A percentile compares a stretch with the other conserved stretches of the same genome.
These are phyloP conservation scores for Lordiphosa mommai DNA, from an alignment of 1,140 invertebrate species.

Conservation along the genomic window DNA sequence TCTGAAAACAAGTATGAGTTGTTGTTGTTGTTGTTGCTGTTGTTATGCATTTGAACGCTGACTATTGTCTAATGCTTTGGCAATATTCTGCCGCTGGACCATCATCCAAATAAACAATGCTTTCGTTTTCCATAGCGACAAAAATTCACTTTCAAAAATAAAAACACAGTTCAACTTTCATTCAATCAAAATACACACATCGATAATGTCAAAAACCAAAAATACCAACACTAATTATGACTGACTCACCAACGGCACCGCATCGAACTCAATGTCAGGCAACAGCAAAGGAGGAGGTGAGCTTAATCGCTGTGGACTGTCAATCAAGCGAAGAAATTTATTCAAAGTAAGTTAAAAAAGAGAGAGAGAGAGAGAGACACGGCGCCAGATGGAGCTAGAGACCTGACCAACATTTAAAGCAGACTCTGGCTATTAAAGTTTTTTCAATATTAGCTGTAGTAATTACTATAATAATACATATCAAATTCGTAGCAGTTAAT, in stretches of 20 bases:
- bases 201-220: conserved; percentile 48
- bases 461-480: too few species aligned
- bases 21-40: conserved; percentile 6
- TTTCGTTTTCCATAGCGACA: conserved; percentile 30
- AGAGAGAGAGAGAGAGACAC: not conserved
- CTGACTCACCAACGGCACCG: conserved; percentile 21
- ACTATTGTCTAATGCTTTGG: conserved; percentile 36
- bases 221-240: conserved; percentile 53
- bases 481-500: too few species aligned
- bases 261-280: conserved; percentile 34
- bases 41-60: conserved; percentile 16
- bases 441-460: too few species aligned
- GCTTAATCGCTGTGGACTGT: conserved; percentile 32
- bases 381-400: not conserved
- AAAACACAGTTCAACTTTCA: conserved; percentile 52
- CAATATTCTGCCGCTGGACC: conserved; percentile 23
- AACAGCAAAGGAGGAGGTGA: conserved; percentile 13
- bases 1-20: conserved; percentile 36
- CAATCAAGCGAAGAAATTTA: conserved; percentile 43
- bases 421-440: too few species aligned
- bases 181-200: conserved; percentile 48
- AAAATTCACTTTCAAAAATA: conserved; percentile 54
- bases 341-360: conserved; percentile 20
- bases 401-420: too few species aligned
- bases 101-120: conserved; percentile 18